Evolutionary conservation across 2,888 invertebrate species (phyloP), one percentile per base, ranked within the genome.

Genomic region (Epinotia demarniana): DNA sequence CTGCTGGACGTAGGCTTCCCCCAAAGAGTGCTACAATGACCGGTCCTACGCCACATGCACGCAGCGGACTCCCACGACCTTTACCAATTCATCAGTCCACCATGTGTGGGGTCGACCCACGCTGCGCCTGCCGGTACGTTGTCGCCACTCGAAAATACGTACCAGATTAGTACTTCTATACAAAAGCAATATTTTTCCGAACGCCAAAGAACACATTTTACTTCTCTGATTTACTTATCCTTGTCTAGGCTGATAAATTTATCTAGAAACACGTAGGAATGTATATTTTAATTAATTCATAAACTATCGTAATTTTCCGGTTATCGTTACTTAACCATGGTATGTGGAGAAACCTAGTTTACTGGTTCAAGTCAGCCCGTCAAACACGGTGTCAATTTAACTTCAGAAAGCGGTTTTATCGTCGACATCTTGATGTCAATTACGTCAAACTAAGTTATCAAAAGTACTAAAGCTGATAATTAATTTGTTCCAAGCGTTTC

Each of bases 321-420:
- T 67, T 75, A 43, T 33, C 33, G 58, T 68, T 73, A 62, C 67
- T 62, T 67, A 66, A 60, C 67, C 55, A 55, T 61, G 57, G 57
- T 71, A 23, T 23, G 19, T 73, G 53, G 67, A 61, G 75, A 75
- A 75, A 75, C 61, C 46, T 39, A 72, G 70, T 60, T 46, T 49
- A 68, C 43, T 19, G 18, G 49, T 49, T 61, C 55, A 5, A 23
- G 63, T 63, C 46, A 13, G 58, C 60, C 64, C 61, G 53, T 71
- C 64, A 71, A 71, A 55, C 70, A 43, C 9, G 70, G 39, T 66
- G 60, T 75, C 64, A 71, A 58, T 58, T 64, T 64, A 11, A 43
- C 39, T 58, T 46, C 58, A 58, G 74, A 70, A 74, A 70, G 74
- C 53, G 18, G 64, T 71, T 64, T 64, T 63, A 63, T 73, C 61